These are phyloP conservation scores for Sphinx pinastri DNA, from an alignment of 2,888 invertebrate genomes.

Conservation along the genomic window DNA sequence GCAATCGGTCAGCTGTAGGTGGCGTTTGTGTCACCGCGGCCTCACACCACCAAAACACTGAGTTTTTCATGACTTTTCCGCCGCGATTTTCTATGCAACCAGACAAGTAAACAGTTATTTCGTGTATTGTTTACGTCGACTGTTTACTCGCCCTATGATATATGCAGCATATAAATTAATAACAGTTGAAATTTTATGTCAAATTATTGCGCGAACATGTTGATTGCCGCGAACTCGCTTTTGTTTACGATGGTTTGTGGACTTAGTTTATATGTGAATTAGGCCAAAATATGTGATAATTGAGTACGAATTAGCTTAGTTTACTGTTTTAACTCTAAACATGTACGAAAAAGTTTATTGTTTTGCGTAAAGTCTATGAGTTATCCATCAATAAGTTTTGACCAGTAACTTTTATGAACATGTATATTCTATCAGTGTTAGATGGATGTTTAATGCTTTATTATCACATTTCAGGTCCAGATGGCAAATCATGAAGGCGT, in stretches of 20 bases:
- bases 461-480: constrained; percentile 66
- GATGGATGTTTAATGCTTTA: constrained; percentile 44
- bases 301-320: constrained; percentile 36
- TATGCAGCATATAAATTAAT: constrained; percentile 37
- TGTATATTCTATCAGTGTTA: constrained; percentile 46
- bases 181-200: constrained; percentile 51
- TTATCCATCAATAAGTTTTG: constrained; percentile 3
- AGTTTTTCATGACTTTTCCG: constrained; percentile 83
- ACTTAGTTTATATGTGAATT: constrained; percentile 60
- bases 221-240: constrained; percentile 59
- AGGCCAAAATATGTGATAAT: constrained; percentile 45
- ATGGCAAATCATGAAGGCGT: constrained; percentile 57
- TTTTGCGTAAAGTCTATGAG: background rate
- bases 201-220: constrained; percentile 73
- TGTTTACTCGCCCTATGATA: constrained; percentile 42
- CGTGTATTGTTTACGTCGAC: constrained; percentile 42
- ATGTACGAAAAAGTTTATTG: background rate
- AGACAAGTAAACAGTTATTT: constrained; percentile 59
- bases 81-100: constrained; percentile 70
- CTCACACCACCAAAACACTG: constrained; percentile 75
- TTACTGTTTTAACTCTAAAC: constrained; percentile 15
- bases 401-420: constrained; percentile 44
- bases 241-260: constrained; percentile 70
- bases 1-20: constrained; percentile 83
- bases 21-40: constrained; percentile 78